These are phyloP conservation scores for Triplophysa bombifrons DNA, from an alignment of 2,797 vertebrate genomes.

Conservation along the genomic window DNA sequence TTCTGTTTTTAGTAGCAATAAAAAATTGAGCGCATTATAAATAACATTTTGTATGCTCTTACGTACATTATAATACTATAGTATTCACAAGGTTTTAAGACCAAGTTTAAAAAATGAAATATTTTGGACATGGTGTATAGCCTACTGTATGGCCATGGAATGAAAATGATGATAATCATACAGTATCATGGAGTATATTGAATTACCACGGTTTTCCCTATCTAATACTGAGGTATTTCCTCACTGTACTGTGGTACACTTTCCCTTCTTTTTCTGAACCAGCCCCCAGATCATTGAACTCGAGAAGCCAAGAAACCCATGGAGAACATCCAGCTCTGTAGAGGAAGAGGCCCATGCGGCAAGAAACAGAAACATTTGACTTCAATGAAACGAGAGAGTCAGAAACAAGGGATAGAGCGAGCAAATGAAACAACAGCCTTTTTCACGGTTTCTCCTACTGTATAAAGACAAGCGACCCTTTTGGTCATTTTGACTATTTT, in stretches of 20 bases:
- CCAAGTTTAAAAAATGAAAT: too few species aligned
- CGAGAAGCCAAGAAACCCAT: conserved; percentile 6
- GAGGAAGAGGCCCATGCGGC: background rate
- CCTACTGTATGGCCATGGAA: background rate
- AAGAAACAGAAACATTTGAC: conserved; percentile 9
- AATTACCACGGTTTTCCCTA: background rate
- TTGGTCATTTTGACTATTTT: background rate
- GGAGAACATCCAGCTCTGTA: conserved; percentile 21
- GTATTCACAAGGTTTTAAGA: too few species aligned
- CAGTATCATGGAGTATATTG: background rate
- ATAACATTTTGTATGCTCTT: background rate
- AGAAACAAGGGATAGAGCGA: conserved; percentile 3
- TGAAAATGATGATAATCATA: background rate
- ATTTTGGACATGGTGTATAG: too few species aligned
- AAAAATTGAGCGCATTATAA: too few species aligned
- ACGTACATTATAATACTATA: too few species aligned
- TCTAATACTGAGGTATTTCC: background rate
- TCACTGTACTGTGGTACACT: background rate
- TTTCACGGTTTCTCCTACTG: conserved; percentile 33
- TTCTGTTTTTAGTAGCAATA: too few species aligned
- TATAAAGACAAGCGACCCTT: conserved; percentile 1
- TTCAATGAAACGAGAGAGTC: conserved; percentile 19
- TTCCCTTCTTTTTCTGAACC: background rate
- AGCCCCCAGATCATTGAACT: background rate
- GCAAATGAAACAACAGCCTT: background rate